Evolutionary conservation across 1,140 invertebrate genomes (phyloP).

Genomic region (Temnothorax longispinosus): DNA sequence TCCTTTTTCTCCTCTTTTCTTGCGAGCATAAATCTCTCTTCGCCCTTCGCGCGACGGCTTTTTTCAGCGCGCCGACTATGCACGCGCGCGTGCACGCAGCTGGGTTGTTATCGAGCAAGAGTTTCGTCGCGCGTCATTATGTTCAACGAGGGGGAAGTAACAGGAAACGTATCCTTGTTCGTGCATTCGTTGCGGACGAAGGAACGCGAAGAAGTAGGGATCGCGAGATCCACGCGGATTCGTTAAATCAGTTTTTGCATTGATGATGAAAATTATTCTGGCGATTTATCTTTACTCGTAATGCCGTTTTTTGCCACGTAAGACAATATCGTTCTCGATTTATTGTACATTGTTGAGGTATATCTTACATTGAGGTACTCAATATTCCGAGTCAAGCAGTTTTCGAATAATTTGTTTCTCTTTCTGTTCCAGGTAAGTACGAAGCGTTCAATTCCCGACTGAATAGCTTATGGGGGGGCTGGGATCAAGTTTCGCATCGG

Average conservation of each 20-base stretch:
- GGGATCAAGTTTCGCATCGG: conserved; percentile 58
- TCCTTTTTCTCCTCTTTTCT: conserved; percentile 54
- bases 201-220: background rate
- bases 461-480: conserved; percentile 16
- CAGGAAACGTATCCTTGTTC: conserved; percentile 43
- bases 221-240: conserved; percentile 32
- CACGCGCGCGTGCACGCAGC: conserved; percentile 51
- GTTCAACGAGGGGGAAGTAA: conserved; percentile 39
- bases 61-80: conserved; percentile 29
- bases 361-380: background rate
- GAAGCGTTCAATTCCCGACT: conserved; percentile 52
- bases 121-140: conserved; percentile 67
- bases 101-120: conserved; percentile 64
- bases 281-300: conserved; percentile 2
- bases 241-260: conserved; percentile 32
- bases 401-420: conserved; percentile 66
- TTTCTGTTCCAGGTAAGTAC: conserved; percentile 81
- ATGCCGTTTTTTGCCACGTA: background rate
- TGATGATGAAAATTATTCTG: conserved; percentile 16
- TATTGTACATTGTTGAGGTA: background rate
- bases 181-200: conserved; percentile 28
- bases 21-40: conserved; percentile 69
- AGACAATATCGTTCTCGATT: conserved; percentile 23
- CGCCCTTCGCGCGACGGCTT: conserved; percentile 34
- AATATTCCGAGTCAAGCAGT: conserved; percentile 15